Evolutionary conservation across 64 coral and sea anemone genomes (phyloP).

Genomic region (Montipora foliosa): DNA sequence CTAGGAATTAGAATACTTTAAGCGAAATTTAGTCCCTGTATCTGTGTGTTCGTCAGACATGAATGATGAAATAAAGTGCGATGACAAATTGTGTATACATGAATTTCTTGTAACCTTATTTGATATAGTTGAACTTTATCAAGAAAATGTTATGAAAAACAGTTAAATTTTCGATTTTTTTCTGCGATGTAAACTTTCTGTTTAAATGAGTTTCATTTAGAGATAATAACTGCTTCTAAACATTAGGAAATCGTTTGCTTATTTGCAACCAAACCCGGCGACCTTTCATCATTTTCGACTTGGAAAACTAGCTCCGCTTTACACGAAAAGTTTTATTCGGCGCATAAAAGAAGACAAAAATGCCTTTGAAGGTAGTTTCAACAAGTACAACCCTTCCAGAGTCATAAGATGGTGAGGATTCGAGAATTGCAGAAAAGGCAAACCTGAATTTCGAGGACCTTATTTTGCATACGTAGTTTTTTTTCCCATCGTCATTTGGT

Average conservation of each 20-base stretch:
- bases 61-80: constrained; percentile 16
- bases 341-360: background rate
- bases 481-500: constrained; percentile 21
- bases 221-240: background rate
- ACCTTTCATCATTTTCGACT: background rate
- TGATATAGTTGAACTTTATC: background rate
- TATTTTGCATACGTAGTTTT: constrained; percentile 32
- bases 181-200: background rate
- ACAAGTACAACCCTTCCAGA: background rate
- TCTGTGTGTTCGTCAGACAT: background rate
- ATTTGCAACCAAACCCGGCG: background rate
- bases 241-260: background rate
- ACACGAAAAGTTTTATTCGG: background rate
- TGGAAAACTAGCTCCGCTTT: background rate
- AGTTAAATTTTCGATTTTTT: background rate
- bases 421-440: background rate
- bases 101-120: background rate
- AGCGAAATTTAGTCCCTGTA: constrained; percentile 12
- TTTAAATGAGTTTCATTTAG: background rate
- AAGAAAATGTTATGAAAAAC: background rate
- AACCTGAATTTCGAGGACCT: background rate
- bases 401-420: background rate
- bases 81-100: background rate
- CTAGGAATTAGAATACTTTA: background rate
- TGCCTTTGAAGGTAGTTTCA: too few relatives aligned